A percentile compares a stretch with the other conserved stretches of the same genome.
Conservation (phyloP, 2,113 vertebrate genomes). For the Hippocampus mohnikei region DNA sequence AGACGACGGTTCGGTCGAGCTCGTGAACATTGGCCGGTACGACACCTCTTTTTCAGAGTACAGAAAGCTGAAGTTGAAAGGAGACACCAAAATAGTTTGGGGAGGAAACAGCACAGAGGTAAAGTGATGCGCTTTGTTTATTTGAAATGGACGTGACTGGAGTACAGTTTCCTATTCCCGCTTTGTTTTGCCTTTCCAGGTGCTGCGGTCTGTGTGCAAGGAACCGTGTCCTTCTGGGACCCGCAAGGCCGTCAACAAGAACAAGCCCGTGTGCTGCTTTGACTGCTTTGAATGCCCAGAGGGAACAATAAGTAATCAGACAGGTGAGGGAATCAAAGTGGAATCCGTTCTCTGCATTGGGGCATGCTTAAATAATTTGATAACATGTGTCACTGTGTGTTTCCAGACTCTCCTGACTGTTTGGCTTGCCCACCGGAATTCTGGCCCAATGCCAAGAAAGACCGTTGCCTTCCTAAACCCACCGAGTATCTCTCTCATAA, state of each 20-base stretch:
- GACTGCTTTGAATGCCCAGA: conserved; percentile 69
- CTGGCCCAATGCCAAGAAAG: conserved; percentile 59
- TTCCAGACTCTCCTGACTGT: conserved; percentile 56
- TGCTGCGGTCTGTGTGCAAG: conserved; percentile 64
- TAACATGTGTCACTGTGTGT: neutral
- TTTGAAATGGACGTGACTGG: neutral
- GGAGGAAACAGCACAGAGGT: conserved; percentile 45
- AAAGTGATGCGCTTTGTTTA: neutral
- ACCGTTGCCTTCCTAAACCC: conserved; percentile 52
- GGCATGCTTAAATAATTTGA: neutral
- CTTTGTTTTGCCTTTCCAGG: conserved; percentile 32
- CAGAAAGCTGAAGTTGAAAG: conserved; percentile 40
- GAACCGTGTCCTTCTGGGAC: conserved; percentile 64
- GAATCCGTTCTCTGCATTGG: neutral
- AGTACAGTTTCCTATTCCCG: neutral
- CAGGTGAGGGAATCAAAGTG: conserved; percentile 44
- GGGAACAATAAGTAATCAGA: conserved; percentile 68
- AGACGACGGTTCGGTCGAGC: conserved; percentile 47
- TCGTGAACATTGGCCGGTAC: conserved; percentile 56
- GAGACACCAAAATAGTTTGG: conserved; percentile 51
- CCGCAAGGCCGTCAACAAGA: conserved; percentile 61
- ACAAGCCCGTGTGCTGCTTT: conserved; percentile 69
- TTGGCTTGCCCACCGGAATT: conserved; percentile 49
- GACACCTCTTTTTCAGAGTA: conserved; percentile 50
- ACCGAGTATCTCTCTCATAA: conserved; percentile 60